Evolutionary conservation across 2,113 vertebrate species (phyloP), one percentile per base, ranked within the genome.

Genomic region (Setophaga kirtlandii): DNA sequence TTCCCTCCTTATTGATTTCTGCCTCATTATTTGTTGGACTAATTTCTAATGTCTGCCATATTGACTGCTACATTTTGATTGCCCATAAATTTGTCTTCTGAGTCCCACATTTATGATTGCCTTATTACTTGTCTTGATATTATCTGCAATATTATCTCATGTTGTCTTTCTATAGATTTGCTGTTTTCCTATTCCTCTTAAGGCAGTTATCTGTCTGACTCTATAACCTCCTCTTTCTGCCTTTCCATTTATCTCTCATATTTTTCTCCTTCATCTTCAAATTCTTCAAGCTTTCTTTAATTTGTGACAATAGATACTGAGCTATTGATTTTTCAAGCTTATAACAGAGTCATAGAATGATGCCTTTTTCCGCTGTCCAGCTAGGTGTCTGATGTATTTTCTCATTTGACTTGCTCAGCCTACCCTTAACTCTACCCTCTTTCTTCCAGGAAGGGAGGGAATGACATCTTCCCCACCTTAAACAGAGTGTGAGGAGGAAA

Each of bases 391-490:
- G 11, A 16, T 22, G 2, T 47, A 28, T 60, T 58, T 83, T 60
- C 24, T 60, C 10, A 11, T 53, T 80, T 53, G 11, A 69, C 55
- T 65, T 83, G 10, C 22, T 20, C 3, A 22, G 2, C 30, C 20
- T 42, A 10, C 14, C 11, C 2, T 69, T 60, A 12, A 17, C 2
- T 53, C 11, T 46, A 25, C 0, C 2, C 5, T 6, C 7, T 80
- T 80, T 65, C 41, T 76, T 50, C 19, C n/a, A n/a, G 6, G 3
- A 7, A 41, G 6, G 3, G 9, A 41, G 7, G 3, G 7, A 46
- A 59, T 5, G 5, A 9, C 2, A 42, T 55, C 11, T 59, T 68
- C 15, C 12, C 53, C 33, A 55, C 18, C 23, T 44, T 42, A 53
- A 47, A 44, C 6, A 68, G 5, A 24, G 5, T 14, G 9, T 12